Evolutionary conservation across 2,888 invertebrate species (phyloP).

Genomic region (Lapara coniferarum): DNA sequence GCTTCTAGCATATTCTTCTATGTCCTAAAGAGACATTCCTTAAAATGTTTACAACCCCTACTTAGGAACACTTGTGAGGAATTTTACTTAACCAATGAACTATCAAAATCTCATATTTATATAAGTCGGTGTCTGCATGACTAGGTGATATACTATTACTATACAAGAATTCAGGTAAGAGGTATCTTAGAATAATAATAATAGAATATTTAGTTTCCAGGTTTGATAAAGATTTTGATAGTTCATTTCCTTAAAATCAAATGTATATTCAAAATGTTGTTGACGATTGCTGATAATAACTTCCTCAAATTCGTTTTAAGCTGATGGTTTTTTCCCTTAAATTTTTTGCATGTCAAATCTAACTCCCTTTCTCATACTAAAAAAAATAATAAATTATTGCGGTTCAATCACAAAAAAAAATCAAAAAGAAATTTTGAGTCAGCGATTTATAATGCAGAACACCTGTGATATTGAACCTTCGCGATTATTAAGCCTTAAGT

Average conservation of each 20-base stretch:
- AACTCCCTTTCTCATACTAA: constrained; percentile 8
- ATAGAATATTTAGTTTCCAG: constrained; percentile 6
- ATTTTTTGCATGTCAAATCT: neutral
- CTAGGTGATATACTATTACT: constrained; percentile 20
- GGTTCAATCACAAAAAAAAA: constrained; percentile 1
- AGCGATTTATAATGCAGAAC: neutral
- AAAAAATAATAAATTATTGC: constrained; percentile 20
- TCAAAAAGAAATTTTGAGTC: neutral
- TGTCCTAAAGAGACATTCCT: neutral
- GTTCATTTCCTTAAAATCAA: constrained; percentile 3
- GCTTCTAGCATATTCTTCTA: neutral
- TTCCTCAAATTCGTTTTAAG: neutral
- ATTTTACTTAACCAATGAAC: constrained; percentile 1
- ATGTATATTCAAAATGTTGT: constrained; percentile 19
- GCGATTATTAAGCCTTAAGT: constrained; percentile 26
- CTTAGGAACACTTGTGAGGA: constrained; percentile 30
- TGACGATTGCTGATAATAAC: constrained; percentile 7
- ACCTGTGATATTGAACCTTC: neutral
- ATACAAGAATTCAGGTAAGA: constrained; percentile 6
- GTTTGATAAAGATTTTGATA: constrained; percentile 12
- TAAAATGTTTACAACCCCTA: constrained; percentile 25
- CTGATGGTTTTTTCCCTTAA: neutral
- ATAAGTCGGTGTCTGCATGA: constrained; percentile 18
- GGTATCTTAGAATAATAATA: neutral
- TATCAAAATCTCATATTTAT: constrained; percentile 12